Evolutionary conservation across 2,888 invertebrate genomes (phyloP), one percentile per base, ranked within the genome.

Genomic region (Malthinus flaveolus): DNA sequence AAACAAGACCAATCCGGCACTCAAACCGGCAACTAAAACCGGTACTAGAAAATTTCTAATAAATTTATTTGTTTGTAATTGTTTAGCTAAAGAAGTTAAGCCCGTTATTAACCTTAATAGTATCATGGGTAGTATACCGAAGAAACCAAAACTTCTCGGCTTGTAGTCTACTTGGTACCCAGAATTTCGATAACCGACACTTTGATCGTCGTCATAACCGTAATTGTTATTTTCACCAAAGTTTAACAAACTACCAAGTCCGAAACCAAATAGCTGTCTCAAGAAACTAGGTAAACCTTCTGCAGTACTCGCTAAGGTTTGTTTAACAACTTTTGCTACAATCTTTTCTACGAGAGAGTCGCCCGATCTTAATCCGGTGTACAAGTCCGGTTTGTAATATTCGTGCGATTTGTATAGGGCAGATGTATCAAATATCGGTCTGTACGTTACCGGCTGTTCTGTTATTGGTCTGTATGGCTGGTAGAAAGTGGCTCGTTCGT

Each of bases 1-100:
- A 65, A 78, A 77, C 23, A 77, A 61, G 52, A 77, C 65, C 4
- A 71, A 63, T 8, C 76, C 76, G 12, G 73, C 69, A 12, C 74
- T 72, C 7, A 71, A 34, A 7, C 68, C 49, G 15, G 75, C 49
- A 10, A 77, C 63, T 1, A 72, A 45, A 32, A 65, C 70, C 7
- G 79, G 79, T 9, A 78, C 55, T 35, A 78, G 60, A 60, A 78
- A 77, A 12, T 68, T 73, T 54, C 65, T 76, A 49, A 78, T 68
- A 60, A 78, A 75, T 48, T 66, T 71, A 57, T 73, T 75, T 60
- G 71, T 73, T 49, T 73, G 72, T 49, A 79, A 61, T 53, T 72
- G 63, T 48, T 65, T 70, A 3, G 78, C 42, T 50, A 78, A 73
- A 35, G 61, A 64, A 9, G 64, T 71, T 1, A 75, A 32, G 12